phyloP scores from a whole-genome alignment of 2,888 invertebrate species.

The Pantelozetes paolii region DNA sequence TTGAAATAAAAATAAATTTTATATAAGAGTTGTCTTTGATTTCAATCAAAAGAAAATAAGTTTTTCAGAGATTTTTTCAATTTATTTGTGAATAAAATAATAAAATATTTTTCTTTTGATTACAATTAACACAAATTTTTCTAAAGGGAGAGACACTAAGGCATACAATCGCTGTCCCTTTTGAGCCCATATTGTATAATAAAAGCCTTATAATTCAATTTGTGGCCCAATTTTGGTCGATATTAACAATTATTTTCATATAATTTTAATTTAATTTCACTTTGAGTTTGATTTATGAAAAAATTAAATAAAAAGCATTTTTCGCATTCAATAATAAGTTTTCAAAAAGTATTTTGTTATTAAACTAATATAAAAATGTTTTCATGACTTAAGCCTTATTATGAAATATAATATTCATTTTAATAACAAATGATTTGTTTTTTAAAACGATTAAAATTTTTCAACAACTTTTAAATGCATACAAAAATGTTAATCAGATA shows the following conservation, averaged over 20 bases:
- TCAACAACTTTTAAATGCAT: too few relatives aligned
- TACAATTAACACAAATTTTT: background rate
- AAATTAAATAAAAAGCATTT: too few relatives aligned
- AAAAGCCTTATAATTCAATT: background rate
- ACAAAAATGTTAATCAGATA: too few relatives aligned
- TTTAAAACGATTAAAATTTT: too few relatives aligned
- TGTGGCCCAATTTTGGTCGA: slow-evolving; percentile 1
- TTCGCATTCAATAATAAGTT: too few relatives aligned
- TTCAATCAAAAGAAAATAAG: background rate
- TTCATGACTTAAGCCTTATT: too few relatives aligned
- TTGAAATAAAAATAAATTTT: background rate
- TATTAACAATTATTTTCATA: background rate
- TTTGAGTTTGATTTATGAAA: background rate
- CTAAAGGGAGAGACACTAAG: background rate
- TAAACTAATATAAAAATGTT: too few relatives aligned
- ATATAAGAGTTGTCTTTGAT: background rate
- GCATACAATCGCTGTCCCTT: background rate
- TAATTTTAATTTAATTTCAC: background rate
- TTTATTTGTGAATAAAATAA: too few relatives aligned
- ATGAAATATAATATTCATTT: too few relatives aligned
- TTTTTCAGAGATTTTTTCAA: background rate
- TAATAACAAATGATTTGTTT: too few relatives aligned
- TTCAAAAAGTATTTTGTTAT: too few relatives aligned
- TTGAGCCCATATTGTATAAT: background rate
- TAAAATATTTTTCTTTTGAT: background rate